Percentiles rank a stretch among this genome's conserved stretches.
Conservation (phyloP, 2,888 invertebrate species). For the Macropis europaea region DNA sequence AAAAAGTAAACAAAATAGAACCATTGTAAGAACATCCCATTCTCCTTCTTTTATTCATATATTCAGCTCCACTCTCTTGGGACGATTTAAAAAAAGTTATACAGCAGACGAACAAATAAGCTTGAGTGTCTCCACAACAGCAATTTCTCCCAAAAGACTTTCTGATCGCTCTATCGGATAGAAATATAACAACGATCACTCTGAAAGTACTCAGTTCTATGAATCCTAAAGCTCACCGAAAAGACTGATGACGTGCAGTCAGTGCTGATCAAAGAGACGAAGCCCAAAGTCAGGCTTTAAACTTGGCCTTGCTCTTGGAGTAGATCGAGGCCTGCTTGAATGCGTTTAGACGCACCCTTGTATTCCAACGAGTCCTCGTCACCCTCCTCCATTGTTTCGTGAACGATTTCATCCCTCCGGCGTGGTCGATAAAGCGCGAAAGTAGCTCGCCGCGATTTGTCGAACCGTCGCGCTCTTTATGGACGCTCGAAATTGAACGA, state of each 20-base stretch:
- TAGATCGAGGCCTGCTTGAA: slow-evolving; percentile 25
- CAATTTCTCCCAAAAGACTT: too few relatives aligned
- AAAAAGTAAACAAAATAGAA: too few relatives aligned
- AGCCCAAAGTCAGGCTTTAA: slow-evolving; percentile 1
- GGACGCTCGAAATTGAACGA: slow-evolving; percentile 9
- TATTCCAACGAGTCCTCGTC: slow-evolving; percentile 10
- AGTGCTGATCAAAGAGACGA: background rate
- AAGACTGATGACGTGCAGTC: background rate
- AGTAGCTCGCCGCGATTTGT: slow-evolving; percentile 33
- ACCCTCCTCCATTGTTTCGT: slow-evolving; percentile 34
- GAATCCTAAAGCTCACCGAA: background rate
- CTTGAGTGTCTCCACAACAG: too few relatives aligned
- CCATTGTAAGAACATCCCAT: too few relatives aligned
- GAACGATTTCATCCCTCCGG: slow-evolving; percentile 11
- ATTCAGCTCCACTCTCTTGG: too few relatives aligned
- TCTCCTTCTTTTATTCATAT: too few relatives aligned
- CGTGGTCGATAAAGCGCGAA: slow-evolving; percentile 47
- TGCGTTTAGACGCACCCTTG: slow-evolving; percentile 7
- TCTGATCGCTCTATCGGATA: too few relatives aligned
- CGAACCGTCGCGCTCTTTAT: background rate
- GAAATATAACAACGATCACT: slow-evolving; percentile 7
- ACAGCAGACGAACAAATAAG: too few relatives aligned
- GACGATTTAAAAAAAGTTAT: too few relatives aligned
- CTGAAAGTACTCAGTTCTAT: too few relatives aligned
- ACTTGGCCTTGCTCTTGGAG: slow-evolving; percentile 33